Conservation (phyloP, 2,113 vertebrate genomes). For the Tangachromis dhanisi region DNA sequence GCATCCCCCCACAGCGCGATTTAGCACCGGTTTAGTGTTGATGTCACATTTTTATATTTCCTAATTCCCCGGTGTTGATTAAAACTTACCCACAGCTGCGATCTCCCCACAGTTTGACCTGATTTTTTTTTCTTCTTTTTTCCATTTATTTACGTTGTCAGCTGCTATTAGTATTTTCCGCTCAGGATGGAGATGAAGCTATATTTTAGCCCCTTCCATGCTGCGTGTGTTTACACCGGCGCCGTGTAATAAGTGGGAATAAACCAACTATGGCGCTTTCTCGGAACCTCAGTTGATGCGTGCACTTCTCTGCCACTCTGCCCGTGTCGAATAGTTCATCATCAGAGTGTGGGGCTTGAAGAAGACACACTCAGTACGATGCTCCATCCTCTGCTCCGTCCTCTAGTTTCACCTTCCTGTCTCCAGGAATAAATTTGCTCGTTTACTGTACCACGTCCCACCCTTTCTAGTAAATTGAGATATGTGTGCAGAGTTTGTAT, state of each 20-base stretch:
- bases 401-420: constrained; percentile 46
- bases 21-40: neutral
- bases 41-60: neutral
- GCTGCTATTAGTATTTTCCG: neutral
- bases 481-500: constrained; percentile 51
- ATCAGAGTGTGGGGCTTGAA: neutral
- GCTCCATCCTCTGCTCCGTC: constrained; percentile 1
- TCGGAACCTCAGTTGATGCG: neutral
- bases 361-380: neutral
- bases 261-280: constrained; percentile 36
- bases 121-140: neutral
- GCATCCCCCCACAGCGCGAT: neutral
- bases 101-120: neutral
- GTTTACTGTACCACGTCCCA: neutral
- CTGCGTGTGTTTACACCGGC: neutral
- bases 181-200: neutral
- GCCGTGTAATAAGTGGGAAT: neutral
- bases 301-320: neutral
- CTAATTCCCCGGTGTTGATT: neutral
- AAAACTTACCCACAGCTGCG: neutral
- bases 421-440: neutral
- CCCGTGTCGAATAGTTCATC: neutral
- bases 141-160: neutral
- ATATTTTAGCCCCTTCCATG: neutral
- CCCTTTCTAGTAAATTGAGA: neutral